Percentiles rank a stretch among this genome's conserved stretches.
Conservation (phyloP, 2,888 invertebrate genomes). For the Gryllus longicercus region DNA sequence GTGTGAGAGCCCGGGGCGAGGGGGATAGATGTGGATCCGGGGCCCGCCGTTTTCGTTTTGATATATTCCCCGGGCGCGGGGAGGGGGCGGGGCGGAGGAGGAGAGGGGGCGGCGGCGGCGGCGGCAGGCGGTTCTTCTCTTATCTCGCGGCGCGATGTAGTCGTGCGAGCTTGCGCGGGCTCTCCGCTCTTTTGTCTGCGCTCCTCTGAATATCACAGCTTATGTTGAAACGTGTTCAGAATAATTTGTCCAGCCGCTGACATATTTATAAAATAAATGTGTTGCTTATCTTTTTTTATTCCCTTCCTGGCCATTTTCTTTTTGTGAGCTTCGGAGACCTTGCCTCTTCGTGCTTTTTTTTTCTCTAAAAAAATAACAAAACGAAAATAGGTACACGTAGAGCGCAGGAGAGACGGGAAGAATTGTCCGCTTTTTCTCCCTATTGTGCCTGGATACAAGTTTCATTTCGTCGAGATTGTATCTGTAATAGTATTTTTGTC, state of each 20-base stretch:
- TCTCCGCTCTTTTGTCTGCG: neutral
- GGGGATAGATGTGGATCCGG: neutral
- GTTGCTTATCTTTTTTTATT: conserved; percentile 11
- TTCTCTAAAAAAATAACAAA: neutral
- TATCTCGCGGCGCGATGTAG: conserved; percentile 9
- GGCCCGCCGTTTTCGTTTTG: conserved; percentile 5
- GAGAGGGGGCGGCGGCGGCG: neutral
- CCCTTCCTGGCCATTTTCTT: conserved; percentile 1
- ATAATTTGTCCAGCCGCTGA: conserved; percentile 31
- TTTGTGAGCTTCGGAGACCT: neutral
- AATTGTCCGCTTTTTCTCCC: neutral
- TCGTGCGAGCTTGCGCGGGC: neutral
- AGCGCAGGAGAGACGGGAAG: neutral
- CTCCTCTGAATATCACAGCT: conserved; percentile 26
- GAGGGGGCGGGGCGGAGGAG: neutral
- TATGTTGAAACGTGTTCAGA: conserved; percentile 27
- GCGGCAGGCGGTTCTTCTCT: neutral
- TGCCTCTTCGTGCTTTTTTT: neutral
- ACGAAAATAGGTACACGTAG: conserved; percentile 3
- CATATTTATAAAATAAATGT: conserved; percentile 31
- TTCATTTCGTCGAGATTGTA: conserved; percentile 1
- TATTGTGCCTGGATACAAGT: neutral
- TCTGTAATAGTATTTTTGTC: neutral
- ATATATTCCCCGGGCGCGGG: neutral
- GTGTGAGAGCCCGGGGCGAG: no score